Percentiles rank a stretch among this genome's conserved stretches.
These are phyloP conservation scores for Nipponia nippon DNA, from an alignment of 2,113 vertebrate genomes.

Conservation along the genomic window DNA sequence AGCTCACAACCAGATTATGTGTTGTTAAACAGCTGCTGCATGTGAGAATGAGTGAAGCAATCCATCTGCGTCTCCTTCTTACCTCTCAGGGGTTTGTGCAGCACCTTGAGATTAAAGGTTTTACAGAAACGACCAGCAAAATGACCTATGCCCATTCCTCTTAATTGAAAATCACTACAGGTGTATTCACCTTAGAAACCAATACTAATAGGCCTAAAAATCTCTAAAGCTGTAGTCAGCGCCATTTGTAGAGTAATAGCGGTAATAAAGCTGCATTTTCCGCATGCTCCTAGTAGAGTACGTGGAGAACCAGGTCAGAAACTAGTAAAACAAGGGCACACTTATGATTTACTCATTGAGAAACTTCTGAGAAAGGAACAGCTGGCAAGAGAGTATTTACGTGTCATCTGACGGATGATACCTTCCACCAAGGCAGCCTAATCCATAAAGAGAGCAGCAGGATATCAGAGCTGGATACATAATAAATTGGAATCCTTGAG, in stretches of 20 bases:
- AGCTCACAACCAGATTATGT: neutral
- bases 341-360: neutral
- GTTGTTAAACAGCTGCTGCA: neutral
- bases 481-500: constrained; percentile 58
- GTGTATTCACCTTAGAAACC: neutral
- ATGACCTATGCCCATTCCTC: neutral
- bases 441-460: constrained; percentile 44
- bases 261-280: neutral
- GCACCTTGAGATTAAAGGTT: neutral
- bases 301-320: neutral
- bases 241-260: neutral
- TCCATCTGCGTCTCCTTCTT: neutral
- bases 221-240: neutral
- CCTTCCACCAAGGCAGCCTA: constrained; percentile 36
- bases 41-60: neutral
- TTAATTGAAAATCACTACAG: neutral
- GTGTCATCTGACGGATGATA: constrained; percentile 39
- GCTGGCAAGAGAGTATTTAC: constrained; percentile 38
- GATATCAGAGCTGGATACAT: constrained; percentile 36
- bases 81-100: neutral
- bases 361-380: constrained; percentile 41
- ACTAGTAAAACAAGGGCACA: neutral
- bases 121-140: neutral
- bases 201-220: neutral
- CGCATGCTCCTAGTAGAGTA: neutral